These are phyloP conservation scores for Heliconius hewitsoni DNA, from an alignment of 1,140 invertebrate genomes.

Conservation along the genomic window DNA sequence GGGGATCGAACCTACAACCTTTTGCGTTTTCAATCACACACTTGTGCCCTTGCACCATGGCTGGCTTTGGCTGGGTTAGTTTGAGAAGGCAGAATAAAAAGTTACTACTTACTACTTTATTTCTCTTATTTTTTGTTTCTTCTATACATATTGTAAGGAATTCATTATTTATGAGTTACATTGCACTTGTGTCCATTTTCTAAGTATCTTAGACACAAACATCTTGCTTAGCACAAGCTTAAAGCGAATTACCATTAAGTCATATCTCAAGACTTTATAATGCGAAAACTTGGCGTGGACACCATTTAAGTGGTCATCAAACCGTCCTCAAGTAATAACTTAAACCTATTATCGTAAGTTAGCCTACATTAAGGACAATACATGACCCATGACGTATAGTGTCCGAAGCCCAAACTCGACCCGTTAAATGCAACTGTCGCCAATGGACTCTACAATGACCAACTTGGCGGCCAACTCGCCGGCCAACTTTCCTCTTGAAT, in stretches of 20 bases:
- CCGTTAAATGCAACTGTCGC: constrained; percentile 70
- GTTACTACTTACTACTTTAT: too few relatives aligned
- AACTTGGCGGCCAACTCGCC: constrained; percentile 48
- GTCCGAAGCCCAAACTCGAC: constrained; percentile 60
- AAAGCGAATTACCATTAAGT: constrained; percentile 14
- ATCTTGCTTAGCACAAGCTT: constrained; percentile 2
- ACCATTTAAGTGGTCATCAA: constrained; percentile 68
- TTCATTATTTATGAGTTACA: too few relatives aligned
- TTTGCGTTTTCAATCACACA: too few relatives aligned
- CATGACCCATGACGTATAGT: constrained; percentile 55
- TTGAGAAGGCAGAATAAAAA: too few relatives aligned
- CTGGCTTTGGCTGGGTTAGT: too few relatives aligned
- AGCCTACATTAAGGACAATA: constrained; percentile 72
- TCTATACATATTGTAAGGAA: too few relatives aligned
- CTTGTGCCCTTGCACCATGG: too few relatives aligned
- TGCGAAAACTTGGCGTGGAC: constrained; percentile 41
- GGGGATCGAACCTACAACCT: too few relatives aligned
- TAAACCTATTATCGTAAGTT: constrained; percentile 61
- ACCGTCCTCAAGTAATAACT: constrained; percentile 63
- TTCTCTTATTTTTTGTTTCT: too few relatives aligned
- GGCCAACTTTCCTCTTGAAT: constrained; percentile 72
- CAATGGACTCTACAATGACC: constrained; percentile 49
- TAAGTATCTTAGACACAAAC: too few relatives aligned
- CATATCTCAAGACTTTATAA: constrained; percentile 54
- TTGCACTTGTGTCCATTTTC: too few relatives aligned